Conservation (phyloP, 2,888 invertebrate species). For the Pocota personata region DNA sequence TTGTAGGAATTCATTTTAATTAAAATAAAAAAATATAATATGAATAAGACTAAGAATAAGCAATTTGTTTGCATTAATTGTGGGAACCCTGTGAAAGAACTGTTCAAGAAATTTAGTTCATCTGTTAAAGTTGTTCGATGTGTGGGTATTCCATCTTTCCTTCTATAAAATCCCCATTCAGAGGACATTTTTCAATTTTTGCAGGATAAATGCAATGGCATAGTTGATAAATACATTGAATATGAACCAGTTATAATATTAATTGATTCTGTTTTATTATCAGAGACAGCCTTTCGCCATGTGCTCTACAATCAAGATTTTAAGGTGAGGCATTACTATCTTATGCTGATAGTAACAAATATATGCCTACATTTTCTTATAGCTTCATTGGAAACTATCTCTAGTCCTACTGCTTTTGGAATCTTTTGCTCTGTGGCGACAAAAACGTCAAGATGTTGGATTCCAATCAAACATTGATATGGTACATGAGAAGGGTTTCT, state of each 20-base stretch:
- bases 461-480: slow-evolving; percentile 81
- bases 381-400: slow-evolving; percentile 91
- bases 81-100: slow-evolving; percentile 85
- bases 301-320: slow-evolving; percentile 91
- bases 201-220: slow-evolving; percentile 89
- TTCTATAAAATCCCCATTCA: neutral
- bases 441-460: slow-evolving; percentile 76
- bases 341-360: neutral
- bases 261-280: slow-evolving; percentile 92
- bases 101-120: slow-evolving; percentile 88
- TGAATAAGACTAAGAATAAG: slow-evolving; percentile 45
- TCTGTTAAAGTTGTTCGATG: slow-evolving; percentile 89
- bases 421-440: slow-evolving; percentile 89
- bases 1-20: neutral
- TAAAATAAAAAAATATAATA: neutral
- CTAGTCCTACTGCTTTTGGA: slow-evolving; percentile 91
- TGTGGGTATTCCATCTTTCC: slow-evolving; percentile 84
- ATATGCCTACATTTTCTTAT: slow-evolving; percentile 24
- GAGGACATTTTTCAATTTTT: slow-evolving; percentile 74
- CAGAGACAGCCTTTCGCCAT: slow-evolving; percentile 92
- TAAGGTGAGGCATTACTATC: slow-evolving; percentile 85
- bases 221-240: slow-evolving; percentile 95
- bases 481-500: slow-evolving; percentile 86
- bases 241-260: slow-evolving; percentile 94
- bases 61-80: slow-evolving; percentile 87